These are phyloP conservation scores for Helostoma temminkii DNA, from an alignment of 2,797 vertebrate species.

Conservation along the genomic window DNA sequence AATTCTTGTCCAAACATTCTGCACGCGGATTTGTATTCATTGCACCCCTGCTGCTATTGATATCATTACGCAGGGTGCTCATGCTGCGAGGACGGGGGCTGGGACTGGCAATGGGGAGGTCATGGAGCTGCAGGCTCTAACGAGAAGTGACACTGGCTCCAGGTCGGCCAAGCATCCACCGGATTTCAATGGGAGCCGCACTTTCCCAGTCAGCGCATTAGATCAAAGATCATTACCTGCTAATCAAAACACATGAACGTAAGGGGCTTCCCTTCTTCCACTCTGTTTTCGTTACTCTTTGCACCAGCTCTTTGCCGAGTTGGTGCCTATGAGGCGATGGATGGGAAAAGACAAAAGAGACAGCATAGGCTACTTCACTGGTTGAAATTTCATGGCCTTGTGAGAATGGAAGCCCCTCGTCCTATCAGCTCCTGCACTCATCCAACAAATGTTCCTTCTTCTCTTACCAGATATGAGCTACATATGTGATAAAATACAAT, in stretches of 20 bases:
- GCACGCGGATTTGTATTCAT: constrained; percentile 90
- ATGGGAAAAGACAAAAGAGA: constrained; percentile 53
- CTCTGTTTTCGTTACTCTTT: constrained; percentile 40
- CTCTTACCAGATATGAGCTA: neutral
- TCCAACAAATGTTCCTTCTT: constrained; percentile 15
- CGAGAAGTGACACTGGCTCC: constrained; percentile 97
- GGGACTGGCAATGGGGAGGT: constrained; percentile 79
- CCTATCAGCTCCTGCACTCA: constrained; percentile 17
- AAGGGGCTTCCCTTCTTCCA: constrained; percentile 65
- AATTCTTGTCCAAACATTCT: constrained; percentile 92
- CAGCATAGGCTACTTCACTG: constrained; percentile 53
- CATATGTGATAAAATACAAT: neutral
- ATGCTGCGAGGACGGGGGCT: constrained; percentile 81
- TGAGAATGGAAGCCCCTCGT: constrained; percentile 42
- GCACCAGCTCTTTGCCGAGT: too few species aligned
- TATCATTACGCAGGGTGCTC: constrained; percentile 89
- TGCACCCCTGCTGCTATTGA: constrained; percentile 89
- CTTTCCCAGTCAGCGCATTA: constrained; percentile 88
- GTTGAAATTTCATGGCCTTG: constrained; percentile 36
- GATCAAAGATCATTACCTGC: constrained; percentile 90
- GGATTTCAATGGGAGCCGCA: constrained; percentile 86
- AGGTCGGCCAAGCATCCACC: constrained; percentile 88
- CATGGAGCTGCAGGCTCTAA: constrained; percentile 87
- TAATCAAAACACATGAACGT: constrained; percentile 87
- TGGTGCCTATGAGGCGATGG: constrained; percentile 40